Evolutionary conservation across 2,797 vertebrate genomes (phyloP).

Genomic region (Scolopax bukidnonensis): DNA sequence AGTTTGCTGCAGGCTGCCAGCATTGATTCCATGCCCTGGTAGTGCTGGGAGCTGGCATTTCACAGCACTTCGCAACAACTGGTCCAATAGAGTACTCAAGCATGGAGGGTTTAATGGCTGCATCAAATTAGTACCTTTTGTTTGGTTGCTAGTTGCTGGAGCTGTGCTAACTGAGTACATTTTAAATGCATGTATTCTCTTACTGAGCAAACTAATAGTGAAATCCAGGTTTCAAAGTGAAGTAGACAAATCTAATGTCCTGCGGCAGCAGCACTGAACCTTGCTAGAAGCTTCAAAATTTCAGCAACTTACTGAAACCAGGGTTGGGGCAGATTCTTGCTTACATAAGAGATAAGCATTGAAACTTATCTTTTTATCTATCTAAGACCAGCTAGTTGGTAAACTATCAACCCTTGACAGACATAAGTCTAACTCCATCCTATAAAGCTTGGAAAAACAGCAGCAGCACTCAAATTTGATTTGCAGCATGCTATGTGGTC

Average conservation of each 20-base stretch:
- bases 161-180: neutral
- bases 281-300: neutral
- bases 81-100: neutral
- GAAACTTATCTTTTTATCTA: neutral
- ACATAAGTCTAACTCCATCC: neutral
- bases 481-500: neutral
- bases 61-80: neutral
- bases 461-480: neutral
- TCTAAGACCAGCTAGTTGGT: neutral
- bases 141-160: conserved; percentile 6
- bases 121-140: conserved; percentile 1
- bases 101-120: neutral
- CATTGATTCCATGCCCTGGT: neutral
- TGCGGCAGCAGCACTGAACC: neutral
- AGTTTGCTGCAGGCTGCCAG: neutral
- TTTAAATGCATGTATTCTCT: neutral
- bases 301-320: neutral
- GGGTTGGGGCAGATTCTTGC: neutral
- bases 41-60: neutral
- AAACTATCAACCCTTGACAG: neutral
- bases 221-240: neutral
- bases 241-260: neutral
- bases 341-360: neutral
- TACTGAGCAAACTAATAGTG: neutral
- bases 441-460: neutral